Evolutionary conservation across 2,797 vertebrate genomes (phyloP).

Genomic region (Buceros bicornis): DNA sequence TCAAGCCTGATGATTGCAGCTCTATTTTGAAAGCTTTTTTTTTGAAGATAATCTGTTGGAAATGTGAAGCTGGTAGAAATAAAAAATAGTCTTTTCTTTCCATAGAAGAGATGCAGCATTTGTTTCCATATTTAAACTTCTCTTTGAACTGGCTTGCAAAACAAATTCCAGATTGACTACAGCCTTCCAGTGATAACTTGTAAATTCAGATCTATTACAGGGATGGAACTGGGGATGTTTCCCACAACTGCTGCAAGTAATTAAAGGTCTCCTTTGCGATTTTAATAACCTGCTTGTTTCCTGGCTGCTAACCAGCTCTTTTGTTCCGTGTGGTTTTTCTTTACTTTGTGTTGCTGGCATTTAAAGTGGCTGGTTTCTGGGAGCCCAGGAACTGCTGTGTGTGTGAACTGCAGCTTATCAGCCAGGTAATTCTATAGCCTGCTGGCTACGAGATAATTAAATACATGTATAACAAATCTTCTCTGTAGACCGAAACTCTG

Average conservation of each 20-base stretch:
- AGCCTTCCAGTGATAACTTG: neutral
- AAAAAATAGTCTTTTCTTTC: neutral
- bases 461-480: neutral
- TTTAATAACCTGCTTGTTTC: neutral
- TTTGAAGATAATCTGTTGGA: conserved; percentile 54
- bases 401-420: neutral
- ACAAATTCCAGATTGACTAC: neutral
- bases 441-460: neutral
- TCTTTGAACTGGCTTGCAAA: conserved; percentile 5
- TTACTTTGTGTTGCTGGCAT: neutral
- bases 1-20: conserved; percentile 41
- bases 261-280: neutral
- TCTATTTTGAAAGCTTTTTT: conserved; percentile 58
- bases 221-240: neutral
- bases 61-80: neutral
- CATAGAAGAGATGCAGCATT: neutral
- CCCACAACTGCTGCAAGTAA: neutral
- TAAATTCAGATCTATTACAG: neutral
- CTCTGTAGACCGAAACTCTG: neutral
- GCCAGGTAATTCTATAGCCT: neutral
- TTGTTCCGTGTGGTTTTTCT: neutral
- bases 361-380: neutral
- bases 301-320: neutral
- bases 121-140: neutral
- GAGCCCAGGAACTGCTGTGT: neutral